Evolutionary conservation across 2,888 invertebrate species (phyloP), one percentile per base, ranked within the genome.

Genomic region (Fragum fragum): DNA sequence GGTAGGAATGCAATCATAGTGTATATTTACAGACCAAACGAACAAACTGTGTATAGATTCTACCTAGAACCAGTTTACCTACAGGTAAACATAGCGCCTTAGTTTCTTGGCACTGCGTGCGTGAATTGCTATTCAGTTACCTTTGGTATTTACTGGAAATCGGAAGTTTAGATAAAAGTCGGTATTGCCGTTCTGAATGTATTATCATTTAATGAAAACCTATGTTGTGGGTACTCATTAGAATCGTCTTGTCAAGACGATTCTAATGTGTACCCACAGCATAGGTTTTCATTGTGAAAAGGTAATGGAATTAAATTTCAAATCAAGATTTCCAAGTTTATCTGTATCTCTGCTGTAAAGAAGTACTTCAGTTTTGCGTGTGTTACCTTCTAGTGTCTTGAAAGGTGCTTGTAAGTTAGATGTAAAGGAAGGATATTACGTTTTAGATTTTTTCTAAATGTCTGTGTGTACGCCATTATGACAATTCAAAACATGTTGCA

Each of bases 401-500:
- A 47, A 47, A 47, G 7, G 47, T 47, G 47, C 47, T 47, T 47
- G 14, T 9, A 39, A 14, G 6, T 14, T 14, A 3, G 47, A 47
- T 3, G n/a, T 47, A 14, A n/a, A 47, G 2, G 14, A 3, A 47
- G 47, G 47, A 47, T 9, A 18, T 47, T 18, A 47, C 14, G n/a
- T 47, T 47, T n/a, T 47, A 47, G 47, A 26, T 57, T n/a, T n/a
- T n/a, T n/a, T 32, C 32, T 29, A n/a, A 61, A 61, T 61, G 61
- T 61, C 61, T 42, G 18, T 1, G 32, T 21, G 26, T 16, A 36
- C 9, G 23, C 23, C 39, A 81, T 57, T 63, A 83, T 83, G 83
- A 83, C 79, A 74, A 53, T 77, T 32, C 53, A 53, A 36, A 74
- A 76, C 55, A 83, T 79, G 79, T 32, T 83, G 23, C 76, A 83